Base-by-base conservation (phyloP, 1,140 invertebrate genomes). In the Cardiocondyla obscurior region DNA sequence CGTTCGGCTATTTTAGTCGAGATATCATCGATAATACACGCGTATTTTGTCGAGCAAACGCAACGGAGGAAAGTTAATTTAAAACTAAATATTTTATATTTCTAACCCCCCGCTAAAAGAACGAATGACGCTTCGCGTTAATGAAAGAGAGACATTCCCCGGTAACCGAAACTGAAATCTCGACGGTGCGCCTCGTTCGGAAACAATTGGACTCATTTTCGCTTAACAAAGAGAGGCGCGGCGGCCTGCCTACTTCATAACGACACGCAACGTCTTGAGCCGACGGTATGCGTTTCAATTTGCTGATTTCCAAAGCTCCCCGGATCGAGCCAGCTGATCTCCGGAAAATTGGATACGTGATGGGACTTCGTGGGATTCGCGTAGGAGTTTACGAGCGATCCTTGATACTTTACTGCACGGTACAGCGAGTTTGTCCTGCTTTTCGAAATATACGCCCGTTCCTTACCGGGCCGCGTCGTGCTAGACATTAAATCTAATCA, bases 321-420 rank as follows among this genome's bases (percentile, higher is more conserved):
- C 76, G 89, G 89, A 93, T 93, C 91, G 89, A 90, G 88, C 85
- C 74, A 84, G 88, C 88, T 92, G 91, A 93, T 91, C 91, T 91
- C 89, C 82, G 88, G 91, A 93, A 93, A 93, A 93, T 93, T 93
- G 93, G 92, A 93, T 93, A 92, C 92, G 92, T 93, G 92, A 92
- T 93, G 89, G 89, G 91, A 93, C 91, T 93, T 83, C 81, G 73
- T 73, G 84, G 90, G 88, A 90, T 91, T 69, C 76, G 46, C 86
- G 65, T 81, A 83, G 84, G 83, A 91, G 89, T 92, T 92, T 92
- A 92, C 90, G 89, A 91, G 73, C 85, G 72, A 85, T 86, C 81
- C 82, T 77, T 82, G 76, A 82, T 88, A 81, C 76, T 85, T 88
- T 84, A 87, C 84, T 79, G 87, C 79, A 74, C 58, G 79, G 58